A percentile compares a stretch with the other conserved stretches of the same genome.
phyloP scores from a whole-genome alignment of 2,113 vertebrate genomes.

The Vulpes ferrilata region DNA sequence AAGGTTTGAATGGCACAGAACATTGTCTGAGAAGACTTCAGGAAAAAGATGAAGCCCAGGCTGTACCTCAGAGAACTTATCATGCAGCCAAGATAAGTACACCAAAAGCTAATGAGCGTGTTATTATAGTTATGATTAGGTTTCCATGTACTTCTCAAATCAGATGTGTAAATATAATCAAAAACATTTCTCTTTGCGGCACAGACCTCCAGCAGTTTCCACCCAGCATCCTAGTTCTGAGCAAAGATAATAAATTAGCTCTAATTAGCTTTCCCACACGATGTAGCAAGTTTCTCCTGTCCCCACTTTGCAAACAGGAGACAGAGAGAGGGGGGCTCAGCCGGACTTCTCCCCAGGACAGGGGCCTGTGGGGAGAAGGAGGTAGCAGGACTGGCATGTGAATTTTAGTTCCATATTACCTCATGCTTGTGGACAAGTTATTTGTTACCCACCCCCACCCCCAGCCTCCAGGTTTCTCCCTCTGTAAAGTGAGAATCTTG shows the following conservation, averaged over 20 bases:
- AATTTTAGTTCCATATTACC: not conserved
- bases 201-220: slow-evolving; percentile 70
- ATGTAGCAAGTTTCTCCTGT: slow-evolving; percentile 52
- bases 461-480: not conserved
- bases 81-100: not conserved
- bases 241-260: slow-evolving; percentile 79
- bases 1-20: not conserved
- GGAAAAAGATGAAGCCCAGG: not conserved
- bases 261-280: slow-evolving; percentile 77
- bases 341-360: not conserved
- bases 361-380: not conserved
- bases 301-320: not conserved
- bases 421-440: not conserved
- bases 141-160: slow-evolving; percentile 74
- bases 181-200: slow-evolving; percentile 69
- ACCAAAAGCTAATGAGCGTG: not conserved
- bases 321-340: not conserved
- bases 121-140: slow-evolving; percentile 68
- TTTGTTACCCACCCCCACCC: not conserved
- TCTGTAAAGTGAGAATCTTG: not conserved
- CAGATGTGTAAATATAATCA: slow-evolving; percentile 82
- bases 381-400: fast-evolving
- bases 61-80: not conserved
- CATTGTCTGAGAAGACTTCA: not conserved
- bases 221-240: slow-evolving; percentile 61